These are phyloP conservation scores for Acyrthosiphon pisum DNA, from an alignment of 1,140 invertebrate species.

Conservation along the genomic window DNA sequence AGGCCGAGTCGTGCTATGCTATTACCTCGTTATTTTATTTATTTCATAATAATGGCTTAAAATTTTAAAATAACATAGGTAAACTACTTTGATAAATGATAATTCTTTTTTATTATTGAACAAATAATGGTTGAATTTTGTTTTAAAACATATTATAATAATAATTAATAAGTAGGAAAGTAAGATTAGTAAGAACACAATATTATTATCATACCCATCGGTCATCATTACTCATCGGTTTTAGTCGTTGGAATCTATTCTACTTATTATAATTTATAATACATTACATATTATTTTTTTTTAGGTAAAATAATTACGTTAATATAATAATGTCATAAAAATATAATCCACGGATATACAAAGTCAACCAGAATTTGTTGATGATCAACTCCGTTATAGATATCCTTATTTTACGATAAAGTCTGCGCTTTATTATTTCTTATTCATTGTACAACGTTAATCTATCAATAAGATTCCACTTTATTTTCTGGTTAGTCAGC, in stretches of 20 bases:
- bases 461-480: neutral
- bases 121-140: neutral
- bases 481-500: neutral
- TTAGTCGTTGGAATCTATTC: neutral
- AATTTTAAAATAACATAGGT: neutral
- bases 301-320: neutral
- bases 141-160: neutral
- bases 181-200: neutral
- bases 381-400: neutral
- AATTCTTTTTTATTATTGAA: neutral
- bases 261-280: neutral
- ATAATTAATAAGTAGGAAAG: neutral
- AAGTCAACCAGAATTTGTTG: neutral
- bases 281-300: neutral
- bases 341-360: neutral
- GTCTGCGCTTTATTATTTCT: neutral
- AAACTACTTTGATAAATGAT: neutral
- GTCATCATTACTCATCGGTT: neutral
- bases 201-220: no score
- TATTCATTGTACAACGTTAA: slow-evolving; percentile 2
- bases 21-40: neutral
- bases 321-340: neutral
- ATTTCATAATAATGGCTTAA: neutral
- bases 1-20: neutral
- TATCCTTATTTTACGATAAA: neutral